Evolutionary conservation across 2,113 vertebrate species (phyloP), one percentile per base, ranked within the genome.

Genomic region (Spermophilus dauricus): DNA sequence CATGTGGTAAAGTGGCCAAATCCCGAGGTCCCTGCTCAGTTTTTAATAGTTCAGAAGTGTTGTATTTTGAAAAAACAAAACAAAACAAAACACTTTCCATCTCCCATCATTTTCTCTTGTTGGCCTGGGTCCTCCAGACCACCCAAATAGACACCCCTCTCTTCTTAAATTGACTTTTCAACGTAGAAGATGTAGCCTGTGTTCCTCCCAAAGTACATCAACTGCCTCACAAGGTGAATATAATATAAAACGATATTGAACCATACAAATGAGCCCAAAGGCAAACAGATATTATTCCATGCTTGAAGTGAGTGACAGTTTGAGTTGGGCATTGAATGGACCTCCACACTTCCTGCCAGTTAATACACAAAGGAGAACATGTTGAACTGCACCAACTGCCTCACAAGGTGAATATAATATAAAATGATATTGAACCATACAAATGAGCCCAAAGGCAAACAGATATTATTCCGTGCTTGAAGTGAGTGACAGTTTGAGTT

Each of bases 301-400:
- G 28, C 45, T 58, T 51, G 51, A 61, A 94, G 10, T 22, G 58
- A 93, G 34, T 70, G 63, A 58, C 28, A 85, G 37, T 39, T 89
- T 42, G 34, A 32, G 9, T 61, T 42, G 70, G 53, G 20, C 9
- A 32, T 2, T 10, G 72, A 86, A 67, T 34, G 61, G 56, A 87
- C 58, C 61, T 87, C 37, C 45, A 45, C 7, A 0, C 92, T 92
- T 84, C 65, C 92, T 88, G 67, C 26, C 69, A 90, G 84, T 67
- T 82, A 45, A 75, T 82, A 84, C 69, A 84, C 86, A 93, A 89
- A 87, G 42, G 51, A 87, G 73, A 93, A 67, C 95, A 81, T 67
- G 86, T 37, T 81, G 84, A 96, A 80, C n/a, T n/a, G n/a, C 48
- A 80, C 39, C 86, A 82, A 48, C 32, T 39, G 13, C n/a, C 67